Conservation (phyloP, 2,797 vertebrate genomes). For the Tragopan temminckii region DNA sequence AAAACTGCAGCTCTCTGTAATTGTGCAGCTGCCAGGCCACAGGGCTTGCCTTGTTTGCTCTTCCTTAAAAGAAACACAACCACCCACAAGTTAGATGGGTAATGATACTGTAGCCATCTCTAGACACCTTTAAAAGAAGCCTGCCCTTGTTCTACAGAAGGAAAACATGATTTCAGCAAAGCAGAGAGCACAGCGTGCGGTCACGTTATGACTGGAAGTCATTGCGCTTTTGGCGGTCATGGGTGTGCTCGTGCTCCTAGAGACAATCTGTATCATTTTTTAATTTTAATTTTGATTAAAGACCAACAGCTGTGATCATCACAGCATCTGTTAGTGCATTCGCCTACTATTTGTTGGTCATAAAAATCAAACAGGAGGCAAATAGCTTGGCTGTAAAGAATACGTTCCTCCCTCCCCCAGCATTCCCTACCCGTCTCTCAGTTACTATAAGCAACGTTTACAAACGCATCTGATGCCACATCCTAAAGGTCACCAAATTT, state of each 20-base stretch:
- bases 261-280: neutral
- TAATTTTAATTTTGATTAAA: neutral
- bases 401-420: neutral
- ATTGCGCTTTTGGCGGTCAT: rapidly evolving
- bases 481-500: conserved; percentile 68
- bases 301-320: neutral
- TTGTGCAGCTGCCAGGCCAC: neutral
- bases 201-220: rapidly evolving
- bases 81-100: neutral
- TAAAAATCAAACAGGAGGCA: conserved; percentile 20
- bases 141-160: neutral
- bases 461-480: conserved; percentile 51
- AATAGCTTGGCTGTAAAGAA: conserved; percentile 32
- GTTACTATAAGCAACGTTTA: conserved; percentile 60
- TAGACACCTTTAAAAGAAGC: neutral
- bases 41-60: neutral
- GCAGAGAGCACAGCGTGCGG: neutral
- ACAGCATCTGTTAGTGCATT: neutral
- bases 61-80: conserved; percentile 29
- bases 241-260: rapidly evolving
- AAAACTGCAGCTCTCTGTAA: conserved; percentile 26
- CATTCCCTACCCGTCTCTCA: conserved; percentile 34
- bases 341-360: neutral
- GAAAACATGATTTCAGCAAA: neutral
- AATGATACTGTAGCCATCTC: neutral